phyloP scores from a whole-genome alignment of 2,888 invertebrate species.

The Acrocyrtus sp. region DNA sequence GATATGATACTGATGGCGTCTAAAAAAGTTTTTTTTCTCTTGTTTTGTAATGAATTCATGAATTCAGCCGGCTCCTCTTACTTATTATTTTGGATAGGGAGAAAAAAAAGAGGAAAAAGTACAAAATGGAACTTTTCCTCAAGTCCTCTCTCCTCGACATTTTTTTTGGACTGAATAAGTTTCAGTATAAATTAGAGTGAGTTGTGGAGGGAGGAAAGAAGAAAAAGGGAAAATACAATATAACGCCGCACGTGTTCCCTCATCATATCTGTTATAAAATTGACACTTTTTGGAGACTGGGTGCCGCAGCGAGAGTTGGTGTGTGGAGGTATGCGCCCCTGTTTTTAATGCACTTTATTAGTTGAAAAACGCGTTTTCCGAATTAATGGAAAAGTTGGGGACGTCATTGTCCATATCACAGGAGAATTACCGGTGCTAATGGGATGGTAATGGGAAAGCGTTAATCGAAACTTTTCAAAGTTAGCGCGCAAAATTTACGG shows the following conservation, averaged over 20 bases:
- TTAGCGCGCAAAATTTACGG: too few relatives aligned
- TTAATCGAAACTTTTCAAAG: background rate
- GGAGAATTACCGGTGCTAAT: conserved; percentile 35
- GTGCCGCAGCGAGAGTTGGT: background rate
- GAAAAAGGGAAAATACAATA: too few relatives aligned
- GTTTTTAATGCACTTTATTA: conserved; percentile 3
- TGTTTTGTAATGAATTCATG: too few relatives aligned
- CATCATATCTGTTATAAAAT: too few relatives aligned
- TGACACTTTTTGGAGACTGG: too few relatives aligned
- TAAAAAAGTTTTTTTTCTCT: background rate
- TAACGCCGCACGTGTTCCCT: background rate
- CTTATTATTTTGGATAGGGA: background rate
- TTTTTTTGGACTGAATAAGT: background rate
- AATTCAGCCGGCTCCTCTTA: background rate
- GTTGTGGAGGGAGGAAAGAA: too few relatives aligned
- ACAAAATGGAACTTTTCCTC: too few relatives aligned
- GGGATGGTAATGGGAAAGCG: conserved; percentile 26
- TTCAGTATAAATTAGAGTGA: too few relatives aligned
- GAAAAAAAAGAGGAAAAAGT: background rate
- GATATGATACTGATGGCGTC: too few relatives aligned
- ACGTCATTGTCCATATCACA: conserved; percentile 16
- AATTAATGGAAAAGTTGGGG: conserved; percentile 40
- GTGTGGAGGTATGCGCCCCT: too few relatives aligned
- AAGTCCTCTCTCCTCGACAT: too few relatives aligned
- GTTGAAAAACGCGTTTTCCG: conserved; percentile 17